Conservation (phyloP, 2,888 invertebrate genomes). For the Netelia melanura region DNA sequence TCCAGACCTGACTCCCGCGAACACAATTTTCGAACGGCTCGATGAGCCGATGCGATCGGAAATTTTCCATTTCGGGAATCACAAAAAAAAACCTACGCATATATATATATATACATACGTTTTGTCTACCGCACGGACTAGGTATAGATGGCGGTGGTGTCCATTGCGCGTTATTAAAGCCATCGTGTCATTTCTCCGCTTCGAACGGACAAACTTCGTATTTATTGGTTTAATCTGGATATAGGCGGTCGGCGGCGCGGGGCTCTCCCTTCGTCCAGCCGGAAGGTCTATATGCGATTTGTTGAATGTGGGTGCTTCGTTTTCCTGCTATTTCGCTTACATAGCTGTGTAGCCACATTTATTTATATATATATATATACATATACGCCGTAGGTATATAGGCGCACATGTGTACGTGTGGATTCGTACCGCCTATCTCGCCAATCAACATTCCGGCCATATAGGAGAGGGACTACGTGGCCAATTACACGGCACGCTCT, state of each 20-base stretch:
- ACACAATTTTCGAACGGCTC: constrained; percentile 22
- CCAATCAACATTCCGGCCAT: constrained; percentile 81
- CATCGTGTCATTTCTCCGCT: constrained; percentile 64
- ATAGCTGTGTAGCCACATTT: background rate
- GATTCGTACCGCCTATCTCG: constrained; percentile 73
- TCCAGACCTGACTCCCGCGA: constrained; percentile 4
- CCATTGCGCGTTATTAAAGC: constrained; percentile 71
- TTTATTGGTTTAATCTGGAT: constrained; percentile 75
- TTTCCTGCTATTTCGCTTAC: constrained; percentile 8
- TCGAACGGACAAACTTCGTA: constrained; percentile 71
- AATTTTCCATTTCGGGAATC: constrained; percentile 7
- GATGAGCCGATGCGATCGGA: constrained; percentile 39
- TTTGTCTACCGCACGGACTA: background rate
- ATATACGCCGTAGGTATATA: background rate
- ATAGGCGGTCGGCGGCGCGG: background rate
- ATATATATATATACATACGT: constrained; percentile 17
- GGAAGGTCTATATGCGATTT: constrained; percentile 64
- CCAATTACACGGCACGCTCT: constrained; percentile 77
- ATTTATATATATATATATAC: background rate
- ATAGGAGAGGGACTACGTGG: constrained; percentile 73
- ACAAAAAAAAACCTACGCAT: constrained; percentile 24
- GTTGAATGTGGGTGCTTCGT: constrained; percentile 46
- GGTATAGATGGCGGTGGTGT: background rate
- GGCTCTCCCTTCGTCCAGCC: constrained; percentile 15
- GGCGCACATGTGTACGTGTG: constrained; percentile 13